Conservation (phyloP, 2,797 vertebrate genomes). For the Chrysocyon brachyurus region DNA sequence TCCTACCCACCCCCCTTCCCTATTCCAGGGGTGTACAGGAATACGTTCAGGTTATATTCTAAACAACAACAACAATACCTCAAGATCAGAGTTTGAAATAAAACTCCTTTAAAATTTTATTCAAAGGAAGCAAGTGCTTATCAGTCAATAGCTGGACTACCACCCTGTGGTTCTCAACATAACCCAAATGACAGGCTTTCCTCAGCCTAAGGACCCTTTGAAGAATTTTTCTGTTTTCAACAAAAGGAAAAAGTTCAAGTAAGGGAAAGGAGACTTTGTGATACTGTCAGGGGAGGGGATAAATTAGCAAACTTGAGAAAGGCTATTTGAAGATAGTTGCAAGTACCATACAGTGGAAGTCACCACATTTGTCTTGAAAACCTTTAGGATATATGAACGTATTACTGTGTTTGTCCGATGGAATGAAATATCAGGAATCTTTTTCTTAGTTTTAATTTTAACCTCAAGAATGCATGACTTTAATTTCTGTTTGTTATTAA, state of each 20-base stretch:
- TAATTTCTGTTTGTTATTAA: conserved; percentile 32
- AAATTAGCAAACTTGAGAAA: background rate
- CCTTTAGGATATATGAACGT: background rate
- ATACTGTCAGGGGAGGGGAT: background rate
- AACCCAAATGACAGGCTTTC: background rate
- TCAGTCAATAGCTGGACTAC: background rate
- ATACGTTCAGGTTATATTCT: background rate
- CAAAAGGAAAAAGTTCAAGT: background rate
- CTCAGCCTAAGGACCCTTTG: background rate
- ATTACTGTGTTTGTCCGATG: background rate
- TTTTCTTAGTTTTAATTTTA: background rate
- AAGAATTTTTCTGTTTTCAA: background rate
- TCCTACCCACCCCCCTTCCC: background rate
- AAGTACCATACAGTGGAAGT: background rate
- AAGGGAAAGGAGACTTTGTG: background rate
- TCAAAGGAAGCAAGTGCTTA: background rate
- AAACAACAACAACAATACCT: background rate
- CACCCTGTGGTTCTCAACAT: background rate
- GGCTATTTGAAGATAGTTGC: background rate
- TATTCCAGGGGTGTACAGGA: background rate
- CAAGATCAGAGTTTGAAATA: conserved; percentile 21
- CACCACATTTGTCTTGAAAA: background rate
- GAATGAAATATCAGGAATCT: background rate
- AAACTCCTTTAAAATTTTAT: background rate
- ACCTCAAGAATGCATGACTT: background rate